Percentiles rank a stretch among this genome's conserved stretches.
Evolutionary conservation across 2,888 invertebrate genomes (phyloP).

Genomic region (Microplitis deprimator): DNA sequence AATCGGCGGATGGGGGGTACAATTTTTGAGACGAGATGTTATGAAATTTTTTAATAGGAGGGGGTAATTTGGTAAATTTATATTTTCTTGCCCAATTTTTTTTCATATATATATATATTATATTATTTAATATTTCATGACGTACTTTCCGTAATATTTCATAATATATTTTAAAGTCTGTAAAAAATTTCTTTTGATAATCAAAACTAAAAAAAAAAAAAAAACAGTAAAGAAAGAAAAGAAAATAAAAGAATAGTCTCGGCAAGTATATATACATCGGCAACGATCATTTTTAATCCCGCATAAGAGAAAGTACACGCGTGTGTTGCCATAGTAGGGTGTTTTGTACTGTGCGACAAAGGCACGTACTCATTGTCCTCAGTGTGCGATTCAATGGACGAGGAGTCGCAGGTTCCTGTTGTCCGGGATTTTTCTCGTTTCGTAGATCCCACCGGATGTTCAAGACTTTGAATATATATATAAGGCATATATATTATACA

Average conservation of each 20-base stretch:
- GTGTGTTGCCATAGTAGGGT: constrained; percentile 34
- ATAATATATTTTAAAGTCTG: neutral
- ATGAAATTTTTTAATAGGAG: too few species aligned
- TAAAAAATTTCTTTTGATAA: neutral
- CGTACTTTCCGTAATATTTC: neutral
- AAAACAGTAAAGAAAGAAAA: neutral
- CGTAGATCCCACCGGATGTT: constrained; percentile 33
- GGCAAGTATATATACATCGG: constrained; percentile 26
- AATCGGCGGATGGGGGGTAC: too few species aligned
- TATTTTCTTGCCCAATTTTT: neutral
- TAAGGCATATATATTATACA: constrained; percentile 7
- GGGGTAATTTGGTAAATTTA: too few species aligned
- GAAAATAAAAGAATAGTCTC: neutral
- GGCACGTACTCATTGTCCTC: constrained; percentile 52
- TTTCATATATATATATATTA: neutral
- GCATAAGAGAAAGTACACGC: constrained; percentile 37
- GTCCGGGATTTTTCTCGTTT: constrained; percentile 43
- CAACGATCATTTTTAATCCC: constrained; percentile 43
- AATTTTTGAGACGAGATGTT: too few species aligned
- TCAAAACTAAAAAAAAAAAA: neutral
- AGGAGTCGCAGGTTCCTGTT: constrained; percentile 45
- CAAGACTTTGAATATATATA: constrained; percentile 28
- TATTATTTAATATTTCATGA: neutral
- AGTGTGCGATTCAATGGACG: constrained; percentile 53
- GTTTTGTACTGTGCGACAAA: constrained; percentile 56